Conservation (phyloP, 1,140 invertebrate genomes). For the Ptiloglossa arizonensis region DNA sequence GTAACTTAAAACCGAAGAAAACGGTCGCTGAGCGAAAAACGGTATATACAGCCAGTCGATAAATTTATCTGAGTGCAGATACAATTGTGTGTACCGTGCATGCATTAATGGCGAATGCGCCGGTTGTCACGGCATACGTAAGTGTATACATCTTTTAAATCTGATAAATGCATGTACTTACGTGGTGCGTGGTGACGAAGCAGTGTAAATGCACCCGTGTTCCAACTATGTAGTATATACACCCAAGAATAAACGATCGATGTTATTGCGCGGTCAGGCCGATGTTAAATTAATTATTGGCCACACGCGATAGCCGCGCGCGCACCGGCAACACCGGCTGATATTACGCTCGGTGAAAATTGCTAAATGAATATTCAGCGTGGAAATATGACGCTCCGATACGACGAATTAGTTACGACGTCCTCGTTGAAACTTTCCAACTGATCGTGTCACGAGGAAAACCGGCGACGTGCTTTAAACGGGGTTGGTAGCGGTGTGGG, state of each 20-base stretch:
- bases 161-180: slow-evolving; percentile 42
- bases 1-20: not conserved
- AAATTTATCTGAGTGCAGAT: not conserved
- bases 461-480: too few relatives aligned
- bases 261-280: slow-evolving; percentile 38
- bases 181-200: slow-evolving; percentile 11
- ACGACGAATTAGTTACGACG: slow-evolving; percentile 1
- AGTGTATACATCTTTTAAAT: slow-evolving; percentile 43
- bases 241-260: slow-evolving; percentile 47
- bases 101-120: not conserved
- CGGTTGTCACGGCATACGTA: not conserved
- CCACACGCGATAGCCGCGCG: slow-evolving; percentile 19
- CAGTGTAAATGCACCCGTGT: slow-evolving; percentile 26
- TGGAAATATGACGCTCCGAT: not conserved
- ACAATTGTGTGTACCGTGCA: not conserved
- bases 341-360: slow-evolving; percentile 24
- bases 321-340: not conserved
- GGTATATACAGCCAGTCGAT: not conserved
- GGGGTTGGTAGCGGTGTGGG: too few relatives aligned
- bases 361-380: slow-evolving; percentile 23
- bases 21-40: not conserved
- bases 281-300: slow-evolving; percentile 51
- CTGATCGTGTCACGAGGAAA: too few relatives aligned
- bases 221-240: not conserved
- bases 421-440: too few relatives aligned